Evolutionary conservation across 2,888 invertebrate genomes (phyloP).

Genomic region (Operophtera brumata): DNA sequence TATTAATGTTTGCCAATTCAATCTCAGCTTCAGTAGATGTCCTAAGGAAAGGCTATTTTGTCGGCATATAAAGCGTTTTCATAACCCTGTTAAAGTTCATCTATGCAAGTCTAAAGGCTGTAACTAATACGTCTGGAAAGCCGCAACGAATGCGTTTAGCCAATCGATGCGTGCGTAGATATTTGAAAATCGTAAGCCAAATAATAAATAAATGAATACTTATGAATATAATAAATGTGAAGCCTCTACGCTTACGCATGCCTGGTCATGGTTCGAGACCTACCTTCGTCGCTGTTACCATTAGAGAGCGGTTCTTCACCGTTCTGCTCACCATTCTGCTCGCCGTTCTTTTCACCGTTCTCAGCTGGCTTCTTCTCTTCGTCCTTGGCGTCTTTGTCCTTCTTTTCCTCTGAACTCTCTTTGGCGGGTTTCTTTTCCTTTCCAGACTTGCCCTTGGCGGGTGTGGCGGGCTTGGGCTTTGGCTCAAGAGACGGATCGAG

Average conservation of each 20-base stretch:
- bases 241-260: conserved; percentile 61
- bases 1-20: not conserved
- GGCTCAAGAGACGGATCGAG: conserved; percentile 90
- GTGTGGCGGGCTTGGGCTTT: conserved; percentile 89
- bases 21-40: not conserved
- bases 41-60: not conserved
- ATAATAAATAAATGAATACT: conserved; percentile 35
- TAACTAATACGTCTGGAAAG: conserved; percentile 29
- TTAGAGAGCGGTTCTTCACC: conserved; percentile 78
- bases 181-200: conserved; percentile 46
- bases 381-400: conserved; percentile 81
- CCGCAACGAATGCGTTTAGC: conserved; percentile 57
- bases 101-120: conserved; percentile 59
- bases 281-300: conserved; percentile 80
- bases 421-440: conserved; percentile 84
- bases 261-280: conserved; percentile 66
- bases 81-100: conserved; percentile 6
- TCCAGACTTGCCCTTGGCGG: conserved; percentile 86
- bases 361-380: conserved; percentile 74
- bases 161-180: conserved; percentile 63
- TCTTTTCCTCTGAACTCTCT: conserved; percentile 85
- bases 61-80: conserved; percentile 3
- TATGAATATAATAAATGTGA: conserved; percentile 43
- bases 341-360: conserved; percentile 74
- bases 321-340: conserved; percentile 64